phyloP scores from a whole-genome alignment of 1,140 invertebrate species.

The Hylaeus volcanicus region DNA sequence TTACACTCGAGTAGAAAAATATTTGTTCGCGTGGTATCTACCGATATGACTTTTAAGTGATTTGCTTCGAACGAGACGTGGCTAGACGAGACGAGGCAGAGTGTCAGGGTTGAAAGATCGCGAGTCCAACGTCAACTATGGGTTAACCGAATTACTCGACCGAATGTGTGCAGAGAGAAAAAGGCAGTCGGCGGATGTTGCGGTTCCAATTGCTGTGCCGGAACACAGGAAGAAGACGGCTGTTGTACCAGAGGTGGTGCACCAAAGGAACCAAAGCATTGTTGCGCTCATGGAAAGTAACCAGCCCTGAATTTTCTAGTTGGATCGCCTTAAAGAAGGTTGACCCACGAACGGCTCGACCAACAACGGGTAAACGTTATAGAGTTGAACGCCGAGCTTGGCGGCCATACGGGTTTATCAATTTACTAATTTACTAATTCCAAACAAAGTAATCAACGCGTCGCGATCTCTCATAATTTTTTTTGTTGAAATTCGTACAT shows the following conservation, averaged over 20 bases:
- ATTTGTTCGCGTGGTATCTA: too few relatives aligned
- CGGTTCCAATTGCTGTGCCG: constrained; percentile 66
- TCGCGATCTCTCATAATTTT: too few relatives aligned
- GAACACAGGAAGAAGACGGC: constrained; percentile 57
- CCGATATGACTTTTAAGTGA: too few relatives aligned
- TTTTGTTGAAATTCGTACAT: too few relatives aligned
- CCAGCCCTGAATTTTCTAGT: neutral
- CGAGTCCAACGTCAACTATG: too few relatives aligned
- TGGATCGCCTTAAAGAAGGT: neutral
- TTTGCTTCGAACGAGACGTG: too few relatives aligned
- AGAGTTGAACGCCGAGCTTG: neutral
- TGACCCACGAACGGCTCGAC: neutral
- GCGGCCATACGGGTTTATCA: constrained; percentile 52
- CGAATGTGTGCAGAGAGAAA: constrained; percentile 63
- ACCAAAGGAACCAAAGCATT: constrained; percentile 53
- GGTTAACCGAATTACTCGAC: constrained; percentile 42
- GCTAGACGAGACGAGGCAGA: too few relatives aligned
- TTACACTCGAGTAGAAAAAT: too few relatives aligned
- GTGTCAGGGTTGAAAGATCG: too few relatives aligned
- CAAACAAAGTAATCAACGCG: neutral
- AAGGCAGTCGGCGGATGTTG: constrained; percentile 61
- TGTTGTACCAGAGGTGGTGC: constrained; percentile 53
- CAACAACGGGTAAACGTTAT: constrained; percentile 40
- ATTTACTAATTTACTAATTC: neutral
- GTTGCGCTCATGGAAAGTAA: constrained; percentile 57